Evolutionary conservation across 2,888 invertebrate species (phyloP).

Genomic region (Amiota communis): DNA sequence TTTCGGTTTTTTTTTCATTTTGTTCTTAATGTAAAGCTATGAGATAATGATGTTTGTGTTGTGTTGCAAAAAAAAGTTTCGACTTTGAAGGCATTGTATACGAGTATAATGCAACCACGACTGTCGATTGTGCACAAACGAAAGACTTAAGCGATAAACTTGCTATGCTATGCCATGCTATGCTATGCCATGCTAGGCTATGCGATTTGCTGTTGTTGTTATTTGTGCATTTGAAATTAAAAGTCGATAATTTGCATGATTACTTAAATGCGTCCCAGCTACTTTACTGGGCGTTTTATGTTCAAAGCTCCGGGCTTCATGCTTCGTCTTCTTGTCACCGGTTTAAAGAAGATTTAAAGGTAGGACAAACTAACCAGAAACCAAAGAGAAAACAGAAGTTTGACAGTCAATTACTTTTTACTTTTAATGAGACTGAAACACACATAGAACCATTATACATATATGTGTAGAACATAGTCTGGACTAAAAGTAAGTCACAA

Average conservation of each 20-base stretch:
- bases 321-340: background rate
- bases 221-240: slow-evolving; percentile 56
- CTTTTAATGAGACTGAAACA: background rate
- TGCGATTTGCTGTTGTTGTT: slow-evolving; percentile 1
- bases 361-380: no score
- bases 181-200: background rate
- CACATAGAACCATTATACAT: no score
- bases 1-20: no score
- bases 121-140: background rate
- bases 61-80: background rate
- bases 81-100: no score
- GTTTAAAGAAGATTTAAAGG: background rate
- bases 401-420: background rate
- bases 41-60: slow-evolving; percentile 29
- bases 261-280: slow-evolving; percentile 1
- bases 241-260: slow-evolving; percentile 62
- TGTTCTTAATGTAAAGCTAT: slow-evolving; percentile 17
- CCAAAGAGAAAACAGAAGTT: background rate
- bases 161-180: background rate
- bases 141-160: slow-evolving; percentile 30
- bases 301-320: background rate
- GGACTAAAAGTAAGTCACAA: no score
- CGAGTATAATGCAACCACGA: no score
- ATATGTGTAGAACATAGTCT: no score
- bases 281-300: slow-evolving; percentile 39